These are phyloP conservation scores for Macquaria ambigua DNA, from an alignment of 2,113 vertebrate genomes.

Conservation along the genomic window DNA sequence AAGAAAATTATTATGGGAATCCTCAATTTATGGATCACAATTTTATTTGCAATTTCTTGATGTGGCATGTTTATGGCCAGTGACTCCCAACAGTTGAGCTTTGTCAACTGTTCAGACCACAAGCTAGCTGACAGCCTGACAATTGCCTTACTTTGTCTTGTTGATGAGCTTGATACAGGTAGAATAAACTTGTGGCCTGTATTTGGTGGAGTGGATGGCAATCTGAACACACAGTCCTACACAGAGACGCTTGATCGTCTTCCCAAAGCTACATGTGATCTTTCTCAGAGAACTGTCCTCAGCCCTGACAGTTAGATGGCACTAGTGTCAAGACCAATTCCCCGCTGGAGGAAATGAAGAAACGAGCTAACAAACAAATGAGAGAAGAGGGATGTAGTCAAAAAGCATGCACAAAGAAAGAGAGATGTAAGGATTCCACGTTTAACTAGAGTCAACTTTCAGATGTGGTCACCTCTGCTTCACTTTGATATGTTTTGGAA, in stretches of 20 bases:
- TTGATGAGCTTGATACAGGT: neutral
- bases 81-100: neutral
- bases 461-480: neutral
- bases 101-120: neutral
- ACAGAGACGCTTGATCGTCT: neutral
- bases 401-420: neutral
- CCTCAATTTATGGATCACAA: neutral
- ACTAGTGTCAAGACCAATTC: neutral
- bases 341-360: neutral
- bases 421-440: neutral
- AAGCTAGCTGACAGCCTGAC: neutral
- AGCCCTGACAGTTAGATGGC: neutral
- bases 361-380: neutral
- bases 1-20: neutral
- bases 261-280: neutral
- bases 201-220: no score
- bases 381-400: neutral
- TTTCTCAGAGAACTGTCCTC: neutral
- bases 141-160: neutral
- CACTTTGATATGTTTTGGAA: neutral
- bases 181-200: neutral
- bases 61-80: neutral
- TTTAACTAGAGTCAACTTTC: slow-evolving; percentile 11
- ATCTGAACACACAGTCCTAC: neutral
- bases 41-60: neutral